Evolutionary conservation across 2,888 invertebrate genomes (phyloP).

Genomic region (Ariolimax columbianus): DNA sequence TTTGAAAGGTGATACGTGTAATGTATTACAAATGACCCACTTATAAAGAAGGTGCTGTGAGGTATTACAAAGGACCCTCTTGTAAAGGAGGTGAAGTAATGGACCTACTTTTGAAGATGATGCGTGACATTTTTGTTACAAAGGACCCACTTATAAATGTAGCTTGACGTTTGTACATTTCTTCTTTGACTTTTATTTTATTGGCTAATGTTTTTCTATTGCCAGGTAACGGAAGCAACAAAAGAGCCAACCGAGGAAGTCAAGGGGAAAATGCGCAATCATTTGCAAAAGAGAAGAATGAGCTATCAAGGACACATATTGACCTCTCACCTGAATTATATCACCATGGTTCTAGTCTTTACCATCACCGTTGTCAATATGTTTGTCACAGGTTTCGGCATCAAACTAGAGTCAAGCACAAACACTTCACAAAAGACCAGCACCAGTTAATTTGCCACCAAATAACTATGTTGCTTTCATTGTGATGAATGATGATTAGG

Average conservation of each 20-base stretch:
- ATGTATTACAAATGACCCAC: too few relatives aligned
- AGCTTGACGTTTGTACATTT: too few relatives aligned
- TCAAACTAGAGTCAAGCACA: conserved; percentile 33
- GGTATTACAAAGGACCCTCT: too few relatives aligned
- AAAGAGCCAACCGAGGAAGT: background rate
- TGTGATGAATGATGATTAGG: background rate
- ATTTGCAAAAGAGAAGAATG: background rate
- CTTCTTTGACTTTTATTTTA: too few relatives aligned
- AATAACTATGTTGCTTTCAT: background rate
- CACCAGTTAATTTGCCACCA: background rate
- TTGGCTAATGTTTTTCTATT: too few relatives aligned
- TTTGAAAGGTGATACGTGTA: too few relatives aligned
- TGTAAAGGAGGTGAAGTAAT: too few relatives aligned
- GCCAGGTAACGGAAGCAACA: background rate
- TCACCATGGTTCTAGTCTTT: conserved; percentile 56
- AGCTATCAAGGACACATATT: background rate
- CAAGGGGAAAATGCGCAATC: background rate
- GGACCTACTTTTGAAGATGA: too few relatives aligned
- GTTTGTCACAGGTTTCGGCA: conserved; percentile 56
- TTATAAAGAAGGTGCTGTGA: too few relatives aligned
- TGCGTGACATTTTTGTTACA: too few relatives aligned
- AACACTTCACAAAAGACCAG: background rate
- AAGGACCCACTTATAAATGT: too few relatives aligned
- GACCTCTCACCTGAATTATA: conserved; percentile 44
- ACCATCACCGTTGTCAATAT: conserved; percentile 56